These are phyloP conservation scores for Masticophis lateralis DNA, from an alignment of 2,797 vertebrate species.

Conservation along the genomic window DNA sequence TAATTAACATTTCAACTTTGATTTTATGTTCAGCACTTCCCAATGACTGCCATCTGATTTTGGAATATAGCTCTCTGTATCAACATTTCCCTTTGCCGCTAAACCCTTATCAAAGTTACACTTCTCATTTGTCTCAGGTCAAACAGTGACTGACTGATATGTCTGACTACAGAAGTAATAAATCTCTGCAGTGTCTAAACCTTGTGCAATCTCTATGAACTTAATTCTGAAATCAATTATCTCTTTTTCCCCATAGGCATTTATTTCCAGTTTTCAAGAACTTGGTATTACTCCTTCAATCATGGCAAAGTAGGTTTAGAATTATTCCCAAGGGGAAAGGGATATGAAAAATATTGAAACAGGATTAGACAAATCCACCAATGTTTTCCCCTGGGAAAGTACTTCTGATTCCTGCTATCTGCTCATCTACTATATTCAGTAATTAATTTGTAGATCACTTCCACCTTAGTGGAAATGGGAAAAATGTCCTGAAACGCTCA, in stretches of 20 bases:
- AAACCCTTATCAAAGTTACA: background rate
- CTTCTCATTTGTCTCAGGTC: background rate
- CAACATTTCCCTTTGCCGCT: background rate
- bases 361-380: background rate
- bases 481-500: background rate
- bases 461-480: background rate
- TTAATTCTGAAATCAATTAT: slow-evolving; percentile 25
- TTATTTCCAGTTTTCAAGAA: background rate
- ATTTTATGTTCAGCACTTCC: background rate
- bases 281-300: background rate
- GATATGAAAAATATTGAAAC: background rate
- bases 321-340: background rate
- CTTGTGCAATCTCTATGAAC: background rate
- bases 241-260: background rate
- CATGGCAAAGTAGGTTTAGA: background rate
- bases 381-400: background rate
- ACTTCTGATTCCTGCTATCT: background rate
- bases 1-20: background rate
- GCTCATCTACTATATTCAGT: background rate
- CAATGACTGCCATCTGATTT: background rate
- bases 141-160: slow-evolving; percentile 10
- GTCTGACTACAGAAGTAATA: background rate
- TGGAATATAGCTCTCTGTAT: background rate
- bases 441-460: background rate
- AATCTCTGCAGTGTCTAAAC: background rate